These are phyloP conservation scores for Anser brachyrhynchus DNA, from an alignment of 2,113 vertebrate genomes.

Conservation along the genomic window DNA sequence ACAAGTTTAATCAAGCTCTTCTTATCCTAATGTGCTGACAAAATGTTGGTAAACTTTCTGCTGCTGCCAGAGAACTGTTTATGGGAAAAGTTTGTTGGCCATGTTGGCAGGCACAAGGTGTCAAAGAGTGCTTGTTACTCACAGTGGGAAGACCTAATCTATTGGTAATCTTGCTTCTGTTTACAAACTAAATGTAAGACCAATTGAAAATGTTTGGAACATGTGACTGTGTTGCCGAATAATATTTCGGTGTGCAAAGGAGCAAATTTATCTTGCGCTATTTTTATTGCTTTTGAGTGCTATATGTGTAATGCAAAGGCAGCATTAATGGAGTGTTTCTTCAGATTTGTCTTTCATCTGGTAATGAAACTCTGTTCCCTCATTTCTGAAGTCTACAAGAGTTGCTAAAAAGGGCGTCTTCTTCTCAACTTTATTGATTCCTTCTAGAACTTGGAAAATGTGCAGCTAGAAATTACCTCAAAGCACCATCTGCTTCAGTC, in stretches of 20 bases:
- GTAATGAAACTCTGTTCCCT: background rate
- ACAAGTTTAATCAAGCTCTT: background rate
- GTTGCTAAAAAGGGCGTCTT: background rate
- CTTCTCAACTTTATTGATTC: background rate
- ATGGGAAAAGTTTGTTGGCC: background rate
- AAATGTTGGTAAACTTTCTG: background rate
- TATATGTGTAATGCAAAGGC: background rate
- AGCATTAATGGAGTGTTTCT: background rate
- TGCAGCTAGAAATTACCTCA: slow-evolving; percentile 24
- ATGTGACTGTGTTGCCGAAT: background rate
- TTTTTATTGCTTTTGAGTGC: background rate
- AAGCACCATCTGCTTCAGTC: background rate
- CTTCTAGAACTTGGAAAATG: slow-evolving; percentile 1
- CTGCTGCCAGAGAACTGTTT: background rate
- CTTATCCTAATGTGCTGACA: background rate
- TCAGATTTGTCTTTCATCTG: background rate
- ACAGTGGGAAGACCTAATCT: background rate
- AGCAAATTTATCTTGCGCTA: background rate
- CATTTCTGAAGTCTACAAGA: background rate
- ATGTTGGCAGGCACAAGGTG: background rate
- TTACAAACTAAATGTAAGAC: background rate
- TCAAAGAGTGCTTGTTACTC: background rate
- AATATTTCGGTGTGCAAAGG: background rate
- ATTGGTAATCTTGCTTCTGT: background rate
- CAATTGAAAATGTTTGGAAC: background rate